Evolutionary conservation across 2,113 vertebrate species (phyloP), one percentile per base, ranked within the genome.

Genomic region (Trematocara variabile): DNA sequence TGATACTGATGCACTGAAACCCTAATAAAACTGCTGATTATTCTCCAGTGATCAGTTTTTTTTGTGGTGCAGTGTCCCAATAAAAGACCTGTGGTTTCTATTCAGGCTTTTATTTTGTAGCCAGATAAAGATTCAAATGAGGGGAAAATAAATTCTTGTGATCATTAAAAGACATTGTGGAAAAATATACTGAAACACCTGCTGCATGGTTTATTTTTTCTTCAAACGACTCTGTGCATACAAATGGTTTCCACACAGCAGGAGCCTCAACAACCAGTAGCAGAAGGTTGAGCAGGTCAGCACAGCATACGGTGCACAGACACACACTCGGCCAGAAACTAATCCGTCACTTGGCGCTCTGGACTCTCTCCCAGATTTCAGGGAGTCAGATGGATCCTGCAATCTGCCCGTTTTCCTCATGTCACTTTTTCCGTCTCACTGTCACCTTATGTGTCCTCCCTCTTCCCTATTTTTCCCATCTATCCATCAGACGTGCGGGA

Each of bases 401-500:
- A 44, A 60, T 37, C 50, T 81, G 46, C 48, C 48, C 11, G 3
- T 25, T 65, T 48, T 75, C 8, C 58, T 58, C 46, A 22, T 63
- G 30, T 52, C 77, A 14, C 6, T 30, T 44, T 82, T 52, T 79
- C 4, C 7, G 1, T 13, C 37, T 48, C 48, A 8, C 28, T n/a
- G 7, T 73, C 50, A 30, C 25, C 68, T 75, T 5, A 75, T 48
- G 25, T 30, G 14, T 30, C 75, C 50, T 78, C 10, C 2, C 14
- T 44, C 25, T 25, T 2, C 13, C 54, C 52, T n/a, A 2, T 6
- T 41, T 8, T 48, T 46, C 13, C 7, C 3, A 1, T 46, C 18
- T 68, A 14, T 28, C 5, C 56, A 28, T 77, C 92, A 99, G 98
- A 99, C 92, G 84, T 95, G 39, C 97, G 96, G 90, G 97, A 97